Evolutionary conservation across 2,888 invertebrate species (phyloP).

Genomic region (Philopedon plagiatum): DNA sequence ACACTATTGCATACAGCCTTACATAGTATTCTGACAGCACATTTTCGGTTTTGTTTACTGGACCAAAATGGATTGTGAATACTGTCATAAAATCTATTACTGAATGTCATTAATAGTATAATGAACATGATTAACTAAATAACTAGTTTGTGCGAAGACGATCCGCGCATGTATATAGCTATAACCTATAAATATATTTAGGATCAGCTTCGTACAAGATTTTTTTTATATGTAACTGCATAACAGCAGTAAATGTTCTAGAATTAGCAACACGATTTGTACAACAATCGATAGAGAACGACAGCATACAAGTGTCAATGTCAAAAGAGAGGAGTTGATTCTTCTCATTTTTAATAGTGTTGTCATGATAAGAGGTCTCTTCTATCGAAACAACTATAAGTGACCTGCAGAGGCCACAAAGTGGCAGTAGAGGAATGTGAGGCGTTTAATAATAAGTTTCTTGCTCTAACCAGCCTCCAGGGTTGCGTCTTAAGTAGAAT

Average conservation of each 20-base stretch:
- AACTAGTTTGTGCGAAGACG: conserved; percentile 55
- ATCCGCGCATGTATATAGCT: conserved; percentile 44
- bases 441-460: conserved; percentile 95
- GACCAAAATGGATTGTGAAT: conserved; percentile 31
- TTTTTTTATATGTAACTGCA: conserved; percentile 56
- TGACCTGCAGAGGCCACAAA: conserved; percentile 58
- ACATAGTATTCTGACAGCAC: conserved; percentile 36
- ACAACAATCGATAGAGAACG: conserved; percentile 67
- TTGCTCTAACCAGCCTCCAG: conserved; percentile 98
- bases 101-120: conserved; percentile 40
- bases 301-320: conserved; percentile 59
- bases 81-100: conserved; percentile 58
- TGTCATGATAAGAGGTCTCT: conserved; percentile 64
- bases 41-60: conserved; percentile 50
- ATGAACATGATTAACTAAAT: conserved; percentile 54
- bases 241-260: conserved; percentile 63
- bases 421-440: conserved; percentile 59
- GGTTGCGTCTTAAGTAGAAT: conserved; percentile 97
- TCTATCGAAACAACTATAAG: conserved; percentile 63
- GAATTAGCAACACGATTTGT: conserved; percentile 68
- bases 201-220: conserved; percentile 51
- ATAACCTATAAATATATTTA: conserved; percentile 45
- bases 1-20: conserved; percentile 62
- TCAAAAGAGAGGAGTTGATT: conserved; percentile 41
- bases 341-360: conserved; percentile 33